Percentiles rank a stretch among this genome's conserved stretches.
Evolutionary conservation across 2,888 invertebrate species (phyloP).

Genomic region (Chaitophorus viminalis): DNA sequence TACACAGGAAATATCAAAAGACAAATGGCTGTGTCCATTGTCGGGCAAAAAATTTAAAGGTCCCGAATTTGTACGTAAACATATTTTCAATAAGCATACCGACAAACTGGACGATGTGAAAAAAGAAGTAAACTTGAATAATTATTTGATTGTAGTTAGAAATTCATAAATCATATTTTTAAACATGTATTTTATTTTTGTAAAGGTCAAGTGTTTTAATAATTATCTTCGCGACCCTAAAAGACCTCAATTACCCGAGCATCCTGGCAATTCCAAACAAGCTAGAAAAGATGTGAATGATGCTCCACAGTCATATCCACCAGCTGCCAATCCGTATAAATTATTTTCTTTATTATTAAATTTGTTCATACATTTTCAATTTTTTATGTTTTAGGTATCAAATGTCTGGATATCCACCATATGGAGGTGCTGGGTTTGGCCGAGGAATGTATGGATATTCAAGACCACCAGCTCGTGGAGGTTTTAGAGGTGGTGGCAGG

Average conservation of each 20-base stretch:
- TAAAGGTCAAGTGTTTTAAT: constrained; percentile 90
- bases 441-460: constrained; percentile 63
- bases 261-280: constrained; percentile 72
- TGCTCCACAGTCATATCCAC: constrained; percentile 67
- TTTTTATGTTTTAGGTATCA: constrained; percentile 40
- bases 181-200: constrained; percentile 42
- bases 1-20: constrained; percentile 95
- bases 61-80: constrained; percentile 97
- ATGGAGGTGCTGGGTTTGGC: constrained; percentile 60
- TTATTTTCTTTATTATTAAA: neutral
- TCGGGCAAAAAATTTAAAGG: constrained; percentile 99
- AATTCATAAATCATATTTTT: too few relatives aligned
- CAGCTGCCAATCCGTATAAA: constrained; percentile 62
- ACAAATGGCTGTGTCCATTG: constrained; percentile 98
- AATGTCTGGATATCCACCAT: constrained; percentile 60
- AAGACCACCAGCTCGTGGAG: constrained; percentile 61
- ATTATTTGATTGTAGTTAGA: neutral
- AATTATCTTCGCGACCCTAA: constrained; percentile 94
- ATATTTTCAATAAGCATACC: constrained; percentile 95
- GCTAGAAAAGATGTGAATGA: constrained; percentile 69
- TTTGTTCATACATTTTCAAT: neutral
- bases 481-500: constrained; percentile 63
- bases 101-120: constrained; percentile 98
- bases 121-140: constrained; percentile 76
- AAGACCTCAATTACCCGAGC: constrained; percentile 91